phyloP scores from a whole-genome alignment of 2,113 vertebrate species.

The Oncorhynchus mykiss region DNA sequence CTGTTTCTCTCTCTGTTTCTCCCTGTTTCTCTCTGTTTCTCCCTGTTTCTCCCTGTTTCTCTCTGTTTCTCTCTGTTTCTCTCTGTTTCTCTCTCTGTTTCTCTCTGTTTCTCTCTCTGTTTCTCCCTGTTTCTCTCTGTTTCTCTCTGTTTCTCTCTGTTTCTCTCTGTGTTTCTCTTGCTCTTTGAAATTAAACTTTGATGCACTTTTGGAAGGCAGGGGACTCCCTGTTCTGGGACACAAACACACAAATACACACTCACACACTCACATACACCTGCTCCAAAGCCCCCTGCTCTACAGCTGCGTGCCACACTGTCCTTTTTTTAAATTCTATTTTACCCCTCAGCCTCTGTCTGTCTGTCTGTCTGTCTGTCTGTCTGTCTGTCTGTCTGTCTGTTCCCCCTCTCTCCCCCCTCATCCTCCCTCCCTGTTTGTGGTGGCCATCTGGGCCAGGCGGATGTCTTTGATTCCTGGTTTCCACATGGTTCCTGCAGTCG shows the following conservation, averaged over 20 bases:
- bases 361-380: too few relatives aligned
- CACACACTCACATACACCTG: neutral
- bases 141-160: too few relatives aligned
- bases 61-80: too few relatives aligned
- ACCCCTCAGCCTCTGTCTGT: too few relatives aligned
- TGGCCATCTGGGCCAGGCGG: conserved; percentile 15
- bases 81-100: neutral
- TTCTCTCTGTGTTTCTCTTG: too few relatives aligned
- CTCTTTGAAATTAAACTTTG: conserved; percentile 41
- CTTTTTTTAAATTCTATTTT: too few relatives aligned
- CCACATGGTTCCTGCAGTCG: conserved; percentile 39
- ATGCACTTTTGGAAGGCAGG: conserved; percentile 56
- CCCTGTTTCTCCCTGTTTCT: too few relatives aligned
- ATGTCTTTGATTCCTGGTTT: conserved; percentile 9
- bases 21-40: too few relatives aligned
- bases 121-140: too few relatives aligned
- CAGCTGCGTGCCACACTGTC: neutral
- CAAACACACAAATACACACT: conserved; percentile 23
- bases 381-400: too few relatives aligned
- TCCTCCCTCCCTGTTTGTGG: neutral
- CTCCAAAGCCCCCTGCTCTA: neutral
- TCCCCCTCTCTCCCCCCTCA: too few relatives aligned
- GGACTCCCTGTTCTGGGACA: conserved; percentile 48
- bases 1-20: too few relatives aligned
- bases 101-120: neutral